Evolutionary conservation across 2,888 invertebrate species (phyloP), one percentile per base, ranked within the genome.

Genomic region (Sericinus montela): DNA sequence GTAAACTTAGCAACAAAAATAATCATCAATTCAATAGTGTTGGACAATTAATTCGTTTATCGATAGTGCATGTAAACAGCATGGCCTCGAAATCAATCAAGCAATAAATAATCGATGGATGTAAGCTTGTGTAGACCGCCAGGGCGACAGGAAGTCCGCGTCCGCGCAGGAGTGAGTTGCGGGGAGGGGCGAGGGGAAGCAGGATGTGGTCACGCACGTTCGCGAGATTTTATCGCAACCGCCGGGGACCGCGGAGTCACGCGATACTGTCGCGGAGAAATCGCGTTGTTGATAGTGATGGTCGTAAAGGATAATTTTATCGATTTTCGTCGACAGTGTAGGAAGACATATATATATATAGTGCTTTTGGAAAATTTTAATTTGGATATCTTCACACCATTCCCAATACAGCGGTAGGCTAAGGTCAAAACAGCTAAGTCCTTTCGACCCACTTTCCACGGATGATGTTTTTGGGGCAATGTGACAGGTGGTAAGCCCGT

Each of bases 151-250:
- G 63, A 56, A 62, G 58, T 53, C 40, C 44, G 59, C 53, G 55
- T 52, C 55, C 60, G 57, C 58, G 51, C 46, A 44, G 46, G 51
- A 45, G 44, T 28, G 51, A 43, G 55, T 39, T 15, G 38, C 23
- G 52, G 38, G 46, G 51, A 54, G 40, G 13, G 39, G 19, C 51
- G 38, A 47, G 62, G 52, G 54, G 58, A 55, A 57, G 61, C 70
- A 80, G 83, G 81, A 83, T 81, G 83, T 67, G 80, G 83, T 83
- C 81, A 80, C 76, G 80, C 61, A 62, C 60, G 60, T 73, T 75
- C 62, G 62, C 63, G 57, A 59, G 62, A 62, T 63, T 53, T 51
- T 56, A 61, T 62, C 61, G 56, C 54, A 40, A 32, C 54, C 46
- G 19, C 51, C 29, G 28, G 52, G 48, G 48, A 48, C 34, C 55